phyloP scores from a whole-genome alignment of 1,140 invertebrate species.

The Eufriesea mexicana region DNA sequence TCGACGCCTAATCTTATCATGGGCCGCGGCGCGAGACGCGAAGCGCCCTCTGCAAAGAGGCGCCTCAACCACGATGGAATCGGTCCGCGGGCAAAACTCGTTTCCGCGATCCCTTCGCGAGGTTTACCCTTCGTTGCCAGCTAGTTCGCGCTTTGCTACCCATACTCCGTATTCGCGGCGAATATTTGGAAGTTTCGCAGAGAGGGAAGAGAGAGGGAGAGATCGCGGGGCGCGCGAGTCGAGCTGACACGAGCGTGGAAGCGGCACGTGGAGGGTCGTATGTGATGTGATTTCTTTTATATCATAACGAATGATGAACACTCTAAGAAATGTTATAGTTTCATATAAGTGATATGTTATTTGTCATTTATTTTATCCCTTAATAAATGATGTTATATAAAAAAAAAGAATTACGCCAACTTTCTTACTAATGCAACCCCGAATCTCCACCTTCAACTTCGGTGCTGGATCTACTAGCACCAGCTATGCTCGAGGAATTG shows the following conservation, averaged over 20 bases:
- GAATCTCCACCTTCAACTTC: too few species aligned
- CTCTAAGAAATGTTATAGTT: slow-evolving; percentile 83
- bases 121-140: too few species aligned
- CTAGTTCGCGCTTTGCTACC: too few species aligned
- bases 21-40: slow-evolving; percentile 37
- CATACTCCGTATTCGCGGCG: not conserved
- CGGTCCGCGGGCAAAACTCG: not conserved
- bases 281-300: slow-evolving; percentile 83
- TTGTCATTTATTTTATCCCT: slow-evolving; percentile 83
- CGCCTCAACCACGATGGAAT: not conserved
- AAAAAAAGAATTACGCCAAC: slow-evolving; percentile 54
- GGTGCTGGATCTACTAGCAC: too few species aligned
- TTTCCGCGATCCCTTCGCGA: not conserved
- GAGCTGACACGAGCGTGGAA: slow-evolving; percentile 66
- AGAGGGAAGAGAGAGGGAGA: not conserved
- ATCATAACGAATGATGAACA: slow-evolving; percentile 82
- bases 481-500: too few species aligned
- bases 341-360: slow-evolving; percentile 83
- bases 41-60: not conserved
- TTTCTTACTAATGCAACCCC: too few species aligned
- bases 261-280: slow-evolving; percentile 75
- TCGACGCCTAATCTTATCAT: slow-evolving; percentile 77
- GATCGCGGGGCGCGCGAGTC: slow-evolving; percentile 31
- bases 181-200: not conserved
- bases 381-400: slow-evolving; percentile 83